phyloP scores from a whole-genome alignment of 2,888 invertebrate species.

The Arrhopalites spinosus region DNA sequence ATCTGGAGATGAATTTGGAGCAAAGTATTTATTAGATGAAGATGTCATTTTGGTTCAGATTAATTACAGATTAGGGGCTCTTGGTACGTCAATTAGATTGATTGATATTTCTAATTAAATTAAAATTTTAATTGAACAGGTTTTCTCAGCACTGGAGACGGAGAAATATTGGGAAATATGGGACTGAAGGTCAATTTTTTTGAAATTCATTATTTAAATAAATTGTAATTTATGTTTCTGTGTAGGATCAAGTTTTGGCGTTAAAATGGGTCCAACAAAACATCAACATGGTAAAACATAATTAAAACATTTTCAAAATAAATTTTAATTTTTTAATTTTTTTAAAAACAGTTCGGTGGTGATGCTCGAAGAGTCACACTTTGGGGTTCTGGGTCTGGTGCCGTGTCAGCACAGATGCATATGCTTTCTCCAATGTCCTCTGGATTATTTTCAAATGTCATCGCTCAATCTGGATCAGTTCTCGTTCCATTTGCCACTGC shows the following conservation, averaged over 20 bases:
- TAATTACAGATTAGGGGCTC: neutral
- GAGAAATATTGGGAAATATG: conserved; percentile 16
- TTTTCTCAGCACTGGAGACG: conserved; percentile 12
- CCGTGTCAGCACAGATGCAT: conserved; percentile 26
- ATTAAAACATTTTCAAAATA: too few species aligned
- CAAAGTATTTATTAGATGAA: neutral
- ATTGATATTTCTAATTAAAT: too few species aligned
- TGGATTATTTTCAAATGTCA: conserved; percentile 21
- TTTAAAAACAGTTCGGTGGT: conserved; percentile 28
- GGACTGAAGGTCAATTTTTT: neutral
- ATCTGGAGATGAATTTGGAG: neutral
- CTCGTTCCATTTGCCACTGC: conserved; percentile 16
- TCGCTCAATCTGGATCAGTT: conserved; percentile 22
- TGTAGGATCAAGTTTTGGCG: conserved; percentile 10
- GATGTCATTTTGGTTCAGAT: neutral
- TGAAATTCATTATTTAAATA: too few species aligned
- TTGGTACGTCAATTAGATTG: too few species aligned
- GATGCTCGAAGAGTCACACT: conserved; percentile 23
- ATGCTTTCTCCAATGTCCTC: conserved; percentile 33
- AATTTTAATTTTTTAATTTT: too few species aligned
- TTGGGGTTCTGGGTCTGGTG: conserved; percentile 15
- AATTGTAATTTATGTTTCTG: too few species aligned
- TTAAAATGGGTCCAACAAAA: conserved; percentile 30
- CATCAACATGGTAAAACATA: too few species aligned
- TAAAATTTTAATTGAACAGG: too few species aligned